Evolutionary conservation across 2,888 invertebrate species (phyloP), one percentile per base, ranked within the genome.

Genomic region (Lamproptera curius): DNA sequence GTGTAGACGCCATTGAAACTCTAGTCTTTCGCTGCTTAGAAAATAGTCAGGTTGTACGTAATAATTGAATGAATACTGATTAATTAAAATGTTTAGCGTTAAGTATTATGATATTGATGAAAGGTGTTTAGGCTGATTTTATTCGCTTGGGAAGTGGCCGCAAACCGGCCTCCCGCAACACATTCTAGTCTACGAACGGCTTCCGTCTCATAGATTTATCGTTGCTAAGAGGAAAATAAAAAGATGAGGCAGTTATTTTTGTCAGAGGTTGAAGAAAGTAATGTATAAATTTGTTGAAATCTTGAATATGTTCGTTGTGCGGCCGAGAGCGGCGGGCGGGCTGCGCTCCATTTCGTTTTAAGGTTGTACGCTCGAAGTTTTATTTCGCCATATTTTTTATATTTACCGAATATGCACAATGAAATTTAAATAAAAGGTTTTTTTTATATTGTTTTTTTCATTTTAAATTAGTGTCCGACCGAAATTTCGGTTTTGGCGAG

Each of bases 321-420:
- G 20, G 4, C 20, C 6, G 4, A 20, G 20, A 6, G 53, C 53
- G 57, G 58, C 52, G 51, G 46, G 54, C 53, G 61, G 63, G 62
- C 53, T 44, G 61, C 59, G 65, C 64, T 59, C 59, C 52, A 51
- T 54, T 57, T 58, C 11, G 6, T 20, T 61, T 67, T 60, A 62
- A 57, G 57, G 52, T 62, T 63, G 72, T 79, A 78, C 81, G 80
- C 79, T 76, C 74, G 58, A 58, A 43, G 55, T 67, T 76, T 77
- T 75, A 68, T 70, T 79, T 79, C 73, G 79, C 79, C 73, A 77
- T 79, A 74, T 76, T 78, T 82, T 82, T 78, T 81, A 76, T 82
- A 81, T 76, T 70, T 79, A 82, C 78, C 68, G 72, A 77, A 76
- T 76, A 84, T 86, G 86, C 86, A 86, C 86, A 86, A 86, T 83